Conservation (phyloP, 2,888 invertebrate species). For the Bombylius major region DNA sequence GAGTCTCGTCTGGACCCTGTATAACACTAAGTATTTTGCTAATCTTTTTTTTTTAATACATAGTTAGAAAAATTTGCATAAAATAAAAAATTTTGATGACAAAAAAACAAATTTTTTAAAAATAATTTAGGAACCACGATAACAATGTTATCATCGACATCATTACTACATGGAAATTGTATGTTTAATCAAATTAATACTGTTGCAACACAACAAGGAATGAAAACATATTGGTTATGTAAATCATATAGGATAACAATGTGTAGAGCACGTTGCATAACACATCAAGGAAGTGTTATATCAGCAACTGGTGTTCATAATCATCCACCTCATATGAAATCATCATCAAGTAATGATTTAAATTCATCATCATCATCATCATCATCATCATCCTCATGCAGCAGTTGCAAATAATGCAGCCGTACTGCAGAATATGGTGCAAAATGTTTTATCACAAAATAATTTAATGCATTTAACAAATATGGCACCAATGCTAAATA, state of each 20-base stretch:
- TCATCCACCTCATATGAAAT: constrained; percentile 35
- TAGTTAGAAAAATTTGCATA: too few relatives aligned
- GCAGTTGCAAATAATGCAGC: constrained; percentile 8
- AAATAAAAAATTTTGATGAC: too few relatives aligned
- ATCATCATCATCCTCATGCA: not conserved
- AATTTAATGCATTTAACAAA: constrained; percentile 30
- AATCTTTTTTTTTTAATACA: too few relatives aligned
- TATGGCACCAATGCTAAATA: constrained; percentile 20
- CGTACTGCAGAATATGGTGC: constrained; percentile 28
- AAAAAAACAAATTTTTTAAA: too few relatives aligned
- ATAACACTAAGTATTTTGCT: too few relatives aligned
- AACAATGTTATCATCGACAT: constrained; percentile 37
- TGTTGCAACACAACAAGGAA: constrained; percentile 37
- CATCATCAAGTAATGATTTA: constrained; percentile 2
- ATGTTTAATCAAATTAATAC: constrained; percentile 38
- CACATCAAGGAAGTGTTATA: constrained; percentile 36
- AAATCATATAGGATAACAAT: constrained; percentile 37
- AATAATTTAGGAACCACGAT: constrained; percentile 12
- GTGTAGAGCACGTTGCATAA: constrained; percentile 37
- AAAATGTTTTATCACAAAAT: constrained; percentile 23
- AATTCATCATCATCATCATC: not conserved
- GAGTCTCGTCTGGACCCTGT: too few relatives aligned
- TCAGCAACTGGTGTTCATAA: constrained; percentile 37
- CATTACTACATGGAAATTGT: constrained; percentile 35
- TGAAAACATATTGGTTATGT: constrained; percentile 39